These are phyloP conservation scores for Cantharis rufa DNA, from an alignment of 2,888 invertebrate genomes.

Conservation along the genomic window DNA sequence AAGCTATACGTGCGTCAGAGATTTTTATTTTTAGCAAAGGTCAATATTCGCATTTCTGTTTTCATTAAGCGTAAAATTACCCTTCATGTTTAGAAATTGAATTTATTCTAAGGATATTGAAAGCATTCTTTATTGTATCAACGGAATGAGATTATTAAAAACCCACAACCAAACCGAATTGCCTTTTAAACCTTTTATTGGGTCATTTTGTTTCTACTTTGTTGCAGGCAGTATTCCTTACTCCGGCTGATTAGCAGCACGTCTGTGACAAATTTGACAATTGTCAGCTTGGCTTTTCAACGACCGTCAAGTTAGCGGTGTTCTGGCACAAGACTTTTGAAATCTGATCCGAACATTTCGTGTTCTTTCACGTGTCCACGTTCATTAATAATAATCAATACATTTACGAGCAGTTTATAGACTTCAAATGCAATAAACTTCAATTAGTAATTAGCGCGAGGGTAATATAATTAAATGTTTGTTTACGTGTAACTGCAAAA, in stretches of 20 bases:
- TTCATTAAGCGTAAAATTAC: conserved; percentile 11
- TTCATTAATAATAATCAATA: conserved; percentile 1
- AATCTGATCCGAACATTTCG: not conserved
- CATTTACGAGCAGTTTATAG: not conserved
- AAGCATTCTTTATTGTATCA: not conserved
- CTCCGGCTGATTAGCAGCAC: not conserved
- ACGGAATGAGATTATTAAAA: not conserved
- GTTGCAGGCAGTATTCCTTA: no score
- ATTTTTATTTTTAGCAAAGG: conserved; percentile 17
- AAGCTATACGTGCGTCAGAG: conserved; percentile 5
- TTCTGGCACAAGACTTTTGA: not conserved
- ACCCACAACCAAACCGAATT: not conserved
- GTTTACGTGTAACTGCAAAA: not conserved
- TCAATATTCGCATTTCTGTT: conserved; percentile 20
- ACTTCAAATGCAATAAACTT: conserved; percentile 11
- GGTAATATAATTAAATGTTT: conserved; percentile 4
- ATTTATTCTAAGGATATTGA: not conserved
- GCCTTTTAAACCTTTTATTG: not conserved
- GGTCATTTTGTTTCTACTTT: not conserved
- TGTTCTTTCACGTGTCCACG: not conserved
- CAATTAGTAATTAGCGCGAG: conserved; percentile 10
- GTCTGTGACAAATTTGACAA: not conserved
- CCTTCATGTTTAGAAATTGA: not conserved
- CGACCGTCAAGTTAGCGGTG: no score
- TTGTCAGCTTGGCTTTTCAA: not conserved